Conservation (phyloP, 1,140 invertebrate species). For the Drosophila teissieri region DNA sequence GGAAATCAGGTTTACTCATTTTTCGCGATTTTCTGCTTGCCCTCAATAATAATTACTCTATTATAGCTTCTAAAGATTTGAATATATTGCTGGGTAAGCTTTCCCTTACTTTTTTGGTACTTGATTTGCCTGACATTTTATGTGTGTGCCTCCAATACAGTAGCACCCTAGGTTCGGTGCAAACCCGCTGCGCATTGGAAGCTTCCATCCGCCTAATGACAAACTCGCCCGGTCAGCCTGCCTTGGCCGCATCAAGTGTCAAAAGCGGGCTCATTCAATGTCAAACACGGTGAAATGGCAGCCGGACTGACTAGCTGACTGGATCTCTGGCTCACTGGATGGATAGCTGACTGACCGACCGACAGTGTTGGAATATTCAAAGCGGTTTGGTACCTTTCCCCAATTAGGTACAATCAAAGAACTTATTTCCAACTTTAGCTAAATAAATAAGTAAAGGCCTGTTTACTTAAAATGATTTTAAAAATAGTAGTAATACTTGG, state of each 20-base stretch:
- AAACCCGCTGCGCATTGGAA: slow-evolving; percentile 33
- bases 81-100: neutral
- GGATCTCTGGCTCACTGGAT: slow-evolving; percentile 18
- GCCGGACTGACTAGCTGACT: slow-evolving; percentile 53
- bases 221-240: slow-evolving; percentile 60
- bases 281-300: slow-evolving; percentile 74
- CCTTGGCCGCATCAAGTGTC: slow-evolving; percentile 68
- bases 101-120: neutral
- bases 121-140: slow-evolving; percentile 11
- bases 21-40: too few species aligned
- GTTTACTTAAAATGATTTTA: neutral
- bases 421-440: too few species aligned
- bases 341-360: slow-evolving; percentile 38
- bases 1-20: slow-evolving; percentile 16
- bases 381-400: neutral
- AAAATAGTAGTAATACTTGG: neutral
- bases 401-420: neutral
- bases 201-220: slow-evolving; percentile 69
- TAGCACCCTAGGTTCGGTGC: slow-evolving; percentile 15
- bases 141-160: neutral
- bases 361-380: slow-evolving; percentile 16
- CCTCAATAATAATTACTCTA: too few species aligned
- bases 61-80: too few species aligned
- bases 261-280: slow-evolving; percentile 80
- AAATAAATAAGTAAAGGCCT: too few species aligned